Evolutionary conservation across 2,888 invertebrate genomes (phyloP).

Genomic region (Leptodirus hochenwartii): DNA sequence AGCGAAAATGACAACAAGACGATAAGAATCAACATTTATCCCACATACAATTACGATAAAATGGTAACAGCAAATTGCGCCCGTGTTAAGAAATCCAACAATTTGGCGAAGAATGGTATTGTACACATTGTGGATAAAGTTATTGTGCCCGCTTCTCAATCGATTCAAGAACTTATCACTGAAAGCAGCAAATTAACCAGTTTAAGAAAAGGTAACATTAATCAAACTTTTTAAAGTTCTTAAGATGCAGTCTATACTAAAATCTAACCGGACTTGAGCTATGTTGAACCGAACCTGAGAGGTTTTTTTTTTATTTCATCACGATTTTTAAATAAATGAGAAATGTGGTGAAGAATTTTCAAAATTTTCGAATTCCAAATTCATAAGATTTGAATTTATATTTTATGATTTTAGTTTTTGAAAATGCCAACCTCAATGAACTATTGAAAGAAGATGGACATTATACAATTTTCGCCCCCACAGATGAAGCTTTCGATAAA

Average conservation of each 20-base stretch:
- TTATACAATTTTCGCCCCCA: conserved; percentile 46
- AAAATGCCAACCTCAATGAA: conserved; percentile 35
- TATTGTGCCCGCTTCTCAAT: conserved; percentile 33
- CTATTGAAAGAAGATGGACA: conserved; percentile 33
- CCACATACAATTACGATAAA: conserved; percentile 27
- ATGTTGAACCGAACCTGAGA: too few relatives aligned
- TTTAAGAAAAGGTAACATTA: conserved; percentile 29
- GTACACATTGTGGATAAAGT: conserved; percentile 45
- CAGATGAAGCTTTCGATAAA: conserved; percentile 46
- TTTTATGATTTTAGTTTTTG: conserved; percentile 28
- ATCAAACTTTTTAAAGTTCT: too few relatives aligned
- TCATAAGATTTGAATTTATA: too few relatives aligned
- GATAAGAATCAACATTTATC: conserved; percentile 38
- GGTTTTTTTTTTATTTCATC: too few relatives aligned
- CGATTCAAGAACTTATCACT: conserved; percentile 36
- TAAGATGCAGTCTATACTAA: too few relatives aligned
- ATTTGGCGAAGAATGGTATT: conserved; percentile 44
- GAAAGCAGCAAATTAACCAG: conserved; percentile 38
- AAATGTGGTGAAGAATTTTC: too few relatives aligned
- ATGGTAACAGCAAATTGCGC: conserved; percentile 50
- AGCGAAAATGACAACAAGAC: conserved; percentile 30
- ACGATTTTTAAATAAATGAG: too few relatives aligned
- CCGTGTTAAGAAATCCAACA: conserved; percentile 38
- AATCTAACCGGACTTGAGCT: too few relatives aligned
- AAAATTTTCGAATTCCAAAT: too few relatives aligned